Base-by-base conservation (phyloP, 2,888 invertebrate species). In the Harpalus rufipes region DNA sequence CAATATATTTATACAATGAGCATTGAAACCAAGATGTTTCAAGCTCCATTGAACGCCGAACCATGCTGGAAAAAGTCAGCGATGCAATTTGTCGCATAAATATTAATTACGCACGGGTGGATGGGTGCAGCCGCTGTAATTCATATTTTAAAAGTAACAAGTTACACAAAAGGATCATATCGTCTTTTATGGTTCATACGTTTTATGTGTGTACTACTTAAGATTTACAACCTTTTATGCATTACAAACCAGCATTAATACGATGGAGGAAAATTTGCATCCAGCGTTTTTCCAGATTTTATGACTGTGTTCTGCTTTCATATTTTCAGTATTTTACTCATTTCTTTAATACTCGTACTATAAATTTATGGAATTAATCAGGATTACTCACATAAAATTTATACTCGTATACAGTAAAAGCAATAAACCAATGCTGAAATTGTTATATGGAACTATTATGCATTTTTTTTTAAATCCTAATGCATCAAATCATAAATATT, bases 71-170 rank as follows among this genome's bases (percentile, higher is more conserved):
- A 84, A 84, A 84, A 84, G 76, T 59, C 14, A 41, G 25, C 84
- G 56, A 84, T 84, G 84, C 84, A 84, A 84, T 84, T 84, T 84
- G 84, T 84, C 84, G 84, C 63, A 84, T 84, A 84, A 84, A 84
- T 84, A 84, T 84, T 84, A 84, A 84, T 84, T 84, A 84, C 79
- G 51, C 74, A 25, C 79, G 61, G 51, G 10, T 76, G 44, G 65
- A 7, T 44, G 83, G 58, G 39, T 44, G 12, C 72, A 39, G 61
- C 8, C 21, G 8, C 25, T 25, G 83, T 84, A 84, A 84, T 84
- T 84, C 84, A 84, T 84, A 83, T 83, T 83, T 83, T 83, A 74
- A 83, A 59, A 76, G 74, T 83, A 83, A 76, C 83, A 83, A 82
- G 82, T 82, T 82, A 82, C 82, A 68, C 56, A 82, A 82, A 82